Conservation (phyloP, 1,140 invertebrate genomes). For the Ceratosolen solmsi region DNA sequence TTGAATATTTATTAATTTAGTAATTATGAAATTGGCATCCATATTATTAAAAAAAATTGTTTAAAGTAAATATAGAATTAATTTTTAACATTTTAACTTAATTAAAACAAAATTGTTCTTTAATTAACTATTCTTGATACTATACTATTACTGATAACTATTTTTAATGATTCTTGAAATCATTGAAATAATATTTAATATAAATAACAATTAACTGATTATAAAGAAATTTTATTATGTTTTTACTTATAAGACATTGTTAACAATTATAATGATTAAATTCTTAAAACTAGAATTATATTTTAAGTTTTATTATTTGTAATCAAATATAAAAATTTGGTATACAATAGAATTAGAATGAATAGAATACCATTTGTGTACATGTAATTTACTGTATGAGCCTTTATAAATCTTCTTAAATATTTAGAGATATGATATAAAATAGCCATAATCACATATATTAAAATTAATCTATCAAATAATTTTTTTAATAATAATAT, state of each 20-base stretch:
- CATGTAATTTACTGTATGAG: neutral
- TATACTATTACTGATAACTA: too few relatives aligned
- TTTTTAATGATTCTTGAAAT: too few relatives aligned
- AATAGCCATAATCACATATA: conserved; percentile 30
- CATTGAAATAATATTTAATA: too few relatives aligned
- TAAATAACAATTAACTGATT: too few relatives aligned
- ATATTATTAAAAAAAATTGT: neutral
- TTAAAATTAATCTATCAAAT: neutral
- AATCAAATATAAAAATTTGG: neutral
- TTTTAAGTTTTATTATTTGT: neutral
- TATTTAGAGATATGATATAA: conserved; percentile 11
- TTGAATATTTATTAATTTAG: neutral
- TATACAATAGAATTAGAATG: too few relatives aligned
- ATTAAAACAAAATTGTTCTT: too few relatives aligned
- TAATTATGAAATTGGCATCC: neutral
- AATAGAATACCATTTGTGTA: conserved; percentile 38
- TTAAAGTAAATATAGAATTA: neutral
- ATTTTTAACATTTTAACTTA: neutral
- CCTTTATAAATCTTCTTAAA: conserved; percentile 22
- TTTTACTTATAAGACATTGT: too few relatives aligned
- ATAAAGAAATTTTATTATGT: neutral
- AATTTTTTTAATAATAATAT: neutral
- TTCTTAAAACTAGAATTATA: neutral
- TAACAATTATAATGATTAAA: neutral
- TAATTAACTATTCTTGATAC: too few relatives aligned